Evolutionary conservation across 2,797 vertebrate species (phyloP).

Genomic region (Tragelaphus eurycerus): DNA sequence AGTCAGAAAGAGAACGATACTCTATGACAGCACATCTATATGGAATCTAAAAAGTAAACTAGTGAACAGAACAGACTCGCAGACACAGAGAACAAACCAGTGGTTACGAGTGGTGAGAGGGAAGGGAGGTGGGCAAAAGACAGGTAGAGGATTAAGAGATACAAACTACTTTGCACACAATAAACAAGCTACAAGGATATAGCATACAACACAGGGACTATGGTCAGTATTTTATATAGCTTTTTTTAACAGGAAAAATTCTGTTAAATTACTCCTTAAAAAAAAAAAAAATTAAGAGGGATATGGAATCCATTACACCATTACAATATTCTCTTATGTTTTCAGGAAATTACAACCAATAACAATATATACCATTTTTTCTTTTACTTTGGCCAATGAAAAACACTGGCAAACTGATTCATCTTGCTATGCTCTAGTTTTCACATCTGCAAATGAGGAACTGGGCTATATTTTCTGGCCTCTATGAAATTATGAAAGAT

Average conservation of each 20-base stretch:
- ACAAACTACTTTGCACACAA: not conserved
- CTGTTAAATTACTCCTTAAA: not conserved
- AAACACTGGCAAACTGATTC: not conserved
- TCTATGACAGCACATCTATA: not conserved
- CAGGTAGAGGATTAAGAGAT: not conserved
- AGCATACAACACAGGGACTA: not conserved
- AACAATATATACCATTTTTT: not conserved
- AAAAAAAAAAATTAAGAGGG: not conserved
- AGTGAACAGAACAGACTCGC: not conserved
- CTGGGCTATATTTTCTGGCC: not conserved
- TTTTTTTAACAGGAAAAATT: not conserved
- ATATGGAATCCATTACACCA: slow-evolving; percentile 7
- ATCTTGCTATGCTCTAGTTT: not conserved
- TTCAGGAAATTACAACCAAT: slow-evolving; percentile 12
- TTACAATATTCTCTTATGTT: not conserved
- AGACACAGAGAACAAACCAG: not conserved
- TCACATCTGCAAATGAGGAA: not conserved
- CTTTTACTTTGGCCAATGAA: not conserved
- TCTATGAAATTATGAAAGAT: not conserved
- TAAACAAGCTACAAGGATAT: not conserved
- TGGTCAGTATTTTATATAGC: not conserved
- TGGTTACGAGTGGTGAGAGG: not conserved
- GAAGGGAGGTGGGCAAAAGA: not conserved
- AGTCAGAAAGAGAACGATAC: not conserved
- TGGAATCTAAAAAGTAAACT: not conserved